Conservation (phyloP, 2,888 invertebrate genomes). For the Psylliodes chrysocephalus region DNA sequence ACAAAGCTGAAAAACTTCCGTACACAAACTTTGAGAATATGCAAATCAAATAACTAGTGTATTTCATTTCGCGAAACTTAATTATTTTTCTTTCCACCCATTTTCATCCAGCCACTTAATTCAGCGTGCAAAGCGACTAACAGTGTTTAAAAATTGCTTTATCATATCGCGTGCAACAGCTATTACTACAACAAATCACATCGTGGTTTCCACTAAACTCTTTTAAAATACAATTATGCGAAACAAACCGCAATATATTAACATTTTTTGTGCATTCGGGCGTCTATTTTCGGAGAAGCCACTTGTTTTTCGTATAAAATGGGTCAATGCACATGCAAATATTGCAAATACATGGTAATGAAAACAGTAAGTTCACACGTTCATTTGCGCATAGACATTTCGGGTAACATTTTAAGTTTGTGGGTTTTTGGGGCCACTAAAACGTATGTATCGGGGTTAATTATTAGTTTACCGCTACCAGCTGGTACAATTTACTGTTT, state of each 20-base stretch:
- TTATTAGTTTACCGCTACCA: too few relatives aligned
- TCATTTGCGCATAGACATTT: too few relatives aligned
- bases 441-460: too few relatives aligned
- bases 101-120: constrained; percentile 1
- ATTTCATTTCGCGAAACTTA: neutral
- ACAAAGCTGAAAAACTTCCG: too few relatives aligned
- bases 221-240: neutral
- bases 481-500: too few relatives aligned
- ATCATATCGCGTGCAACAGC: constrained; percentile 7
- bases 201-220: neutral
- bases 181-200: constrained; percentile 3
- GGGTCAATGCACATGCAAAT: too few relatives aligned
- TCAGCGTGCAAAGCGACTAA: constrained; percentile 3
- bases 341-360: too few relatives aligned
- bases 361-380: too few relatives aligned
- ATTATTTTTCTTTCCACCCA: constrained; percentile 1
- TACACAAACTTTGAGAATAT: neutral
- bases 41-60: constrained; percentile 2
- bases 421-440: too few relatives aligned
- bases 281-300: too few relatives aligned
- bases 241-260: neutral
- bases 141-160: constrained; percentile 7
- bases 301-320: too few relatives aligned
- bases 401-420: too few relatives aligned
- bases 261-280: neutral